These are phyloP conservation scores for Passerina amoena DNA, from an alignment of 2,113 vertebrate genomes.

Conservation along the genomic window DNA sequence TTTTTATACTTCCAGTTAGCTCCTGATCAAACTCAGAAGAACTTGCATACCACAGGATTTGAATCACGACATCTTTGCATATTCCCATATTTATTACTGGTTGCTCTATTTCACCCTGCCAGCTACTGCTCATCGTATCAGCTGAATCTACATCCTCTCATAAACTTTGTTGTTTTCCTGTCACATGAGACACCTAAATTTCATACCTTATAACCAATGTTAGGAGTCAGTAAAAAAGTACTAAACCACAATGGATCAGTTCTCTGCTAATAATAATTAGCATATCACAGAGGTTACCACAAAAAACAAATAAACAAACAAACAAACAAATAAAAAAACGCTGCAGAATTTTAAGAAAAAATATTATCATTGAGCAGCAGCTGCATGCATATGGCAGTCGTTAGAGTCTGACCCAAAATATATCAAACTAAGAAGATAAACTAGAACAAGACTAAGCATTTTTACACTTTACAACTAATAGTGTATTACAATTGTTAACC, in stretches of 20 bases:
- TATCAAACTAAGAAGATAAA: conserved; percentile 27
- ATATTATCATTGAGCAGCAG: background rate
- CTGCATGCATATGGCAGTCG: conserved; percentile 23
- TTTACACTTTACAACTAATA: background rate
- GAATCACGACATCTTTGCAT: background rate
- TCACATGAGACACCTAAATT: background rate
- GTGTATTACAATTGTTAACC: background rate
- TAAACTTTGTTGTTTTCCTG: background rate
- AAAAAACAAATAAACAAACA: background rate
- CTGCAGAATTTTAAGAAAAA: background rate
- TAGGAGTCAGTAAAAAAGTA: background rate
- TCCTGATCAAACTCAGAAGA: background rate
- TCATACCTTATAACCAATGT: background rate
- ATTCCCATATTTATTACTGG: background rate
- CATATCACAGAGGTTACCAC: background rate
- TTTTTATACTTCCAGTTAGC: background rate
- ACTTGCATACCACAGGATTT: background rate
- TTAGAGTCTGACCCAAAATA: background rate
- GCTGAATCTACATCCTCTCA: background rate
- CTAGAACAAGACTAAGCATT: background rate
- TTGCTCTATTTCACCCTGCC: background rate
- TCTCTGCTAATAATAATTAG: background rate
- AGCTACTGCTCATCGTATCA: background rate
- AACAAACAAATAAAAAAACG: no score
- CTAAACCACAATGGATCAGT: background rate